Evolutionary conservation across 2,888 invertebrate genomes (phyloP), one percentile per base, ranked within the genome.

Genomic region (Habrosyne pyritoides): DNA sequence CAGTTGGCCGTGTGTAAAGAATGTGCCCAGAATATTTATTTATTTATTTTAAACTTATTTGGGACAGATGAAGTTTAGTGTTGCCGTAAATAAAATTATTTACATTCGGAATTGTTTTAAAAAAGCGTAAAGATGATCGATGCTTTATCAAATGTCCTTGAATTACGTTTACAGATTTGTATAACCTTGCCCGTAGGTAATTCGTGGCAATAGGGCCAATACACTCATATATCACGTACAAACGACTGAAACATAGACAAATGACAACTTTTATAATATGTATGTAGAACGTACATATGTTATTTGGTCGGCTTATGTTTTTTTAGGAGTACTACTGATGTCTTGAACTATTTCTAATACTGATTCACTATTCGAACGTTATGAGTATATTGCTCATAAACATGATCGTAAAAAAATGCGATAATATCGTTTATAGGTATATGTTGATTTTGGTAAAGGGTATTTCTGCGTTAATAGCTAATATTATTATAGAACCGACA

Each of bases 131-230:
- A 0, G 5, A 36, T 7, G 10, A 2, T 26, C n/a, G 3, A 1
- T 18, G 26, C 49, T 14, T 28, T 30, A 28, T 14, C 21, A 6
- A 21, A 33, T 46, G 56, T 55, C 58, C 56, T 64, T 62, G 64
- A 60, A 48, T 42, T 51, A 30, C 59, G 22, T 57, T 57, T 48
- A 52, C 54, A 47, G 33, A 56, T 56, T 55, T 53, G 55, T 55
- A 55, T 56, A 58, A 65, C 67, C 65, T 67, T 62, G 62, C 26
- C 28, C 28, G 42, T 42, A 8, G 33, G 4, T 24, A 24, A 24
- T 5, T 3, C 24, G 24, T 24, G 10, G 47, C 18, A 18, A 18
- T 28, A 50, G 28, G 50, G 50, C 50, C 50, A 21, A 30, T 30
- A 21, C 50, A 50, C 50, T 30, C 50, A 18, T 28, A 21, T 28